Evolutionary conservation across 2,113 vertebrate species (phyloP).

Genomic region (Raja brachyura): DNA sequence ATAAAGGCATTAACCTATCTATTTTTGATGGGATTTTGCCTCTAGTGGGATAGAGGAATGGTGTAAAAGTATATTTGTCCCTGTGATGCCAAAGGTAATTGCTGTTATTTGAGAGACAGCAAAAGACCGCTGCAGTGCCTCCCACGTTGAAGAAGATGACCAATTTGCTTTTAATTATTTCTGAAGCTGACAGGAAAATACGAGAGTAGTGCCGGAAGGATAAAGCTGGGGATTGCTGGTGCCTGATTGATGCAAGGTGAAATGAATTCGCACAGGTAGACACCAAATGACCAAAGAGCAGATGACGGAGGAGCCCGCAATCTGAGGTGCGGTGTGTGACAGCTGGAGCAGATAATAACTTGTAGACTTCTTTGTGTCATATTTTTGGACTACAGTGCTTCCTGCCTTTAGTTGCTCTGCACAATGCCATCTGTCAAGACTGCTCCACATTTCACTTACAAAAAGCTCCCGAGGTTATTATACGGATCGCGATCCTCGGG

Average conservation of each 20-base stretch:
- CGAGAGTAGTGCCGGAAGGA: neutral
- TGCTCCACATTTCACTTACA: neutral
- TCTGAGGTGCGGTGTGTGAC: neutral
- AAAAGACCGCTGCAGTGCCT: neutral
- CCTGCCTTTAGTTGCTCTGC: neutral
- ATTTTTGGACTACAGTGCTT: neutral
- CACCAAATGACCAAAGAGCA: conserved; percentile 12
- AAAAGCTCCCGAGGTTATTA: conserved; percentile 24
- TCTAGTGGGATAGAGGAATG: neutral
- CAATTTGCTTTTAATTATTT: conserved; percentile 28
- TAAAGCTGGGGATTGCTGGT: no score
- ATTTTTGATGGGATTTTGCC: neutral
- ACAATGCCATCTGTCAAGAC: conserved; percentile 21
- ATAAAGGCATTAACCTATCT: neutral
- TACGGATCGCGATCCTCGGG: neutral
- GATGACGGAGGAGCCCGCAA: neutral
- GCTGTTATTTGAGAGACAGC: neutral
- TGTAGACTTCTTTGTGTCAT: neutral
- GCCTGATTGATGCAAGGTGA: neutral
- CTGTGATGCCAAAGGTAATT: neutral
- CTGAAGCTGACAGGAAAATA: no score
- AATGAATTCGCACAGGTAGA: neutral
- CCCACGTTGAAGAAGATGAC: neutral
- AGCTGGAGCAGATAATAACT: neutral
- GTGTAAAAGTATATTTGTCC: neutral